Evolutionary conservation across 2,113 vertebrate genomes (phyloP), one percentile per base, ranked within the genome.

Genomic region (Onychostoma macrolepis): DNA sequence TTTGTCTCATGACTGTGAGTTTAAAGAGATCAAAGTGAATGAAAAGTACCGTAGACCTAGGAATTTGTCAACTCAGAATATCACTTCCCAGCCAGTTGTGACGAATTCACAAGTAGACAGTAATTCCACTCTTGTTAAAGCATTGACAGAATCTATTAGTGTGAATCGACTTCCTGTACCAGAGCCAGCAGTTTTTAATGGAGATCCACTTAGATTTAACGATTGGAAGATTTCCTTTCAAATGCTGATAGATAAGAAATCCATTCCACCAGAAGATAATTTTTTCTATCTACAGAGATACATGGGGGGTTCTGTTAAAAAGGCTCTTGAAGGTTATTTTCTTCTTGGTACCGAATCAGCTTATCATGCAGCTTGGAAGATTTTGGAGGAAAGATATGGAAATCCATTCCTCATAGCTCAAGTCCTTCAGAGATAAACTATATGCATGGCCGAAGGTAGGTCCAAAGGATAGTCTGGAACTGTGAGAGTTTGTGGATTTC

Each of bases 211-310:
- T 21, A 83, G n/a, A 21, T 89, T 65, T 19, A 87, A 77, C 53
- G 86, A 88, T 21, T 88, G 86, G 84, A 89, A 89, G 11, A 24
- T 83, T 3, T 89, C 56, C 26, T 88, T 90, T 88, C 56, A 87
- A 17, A 88, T 81, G 4, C 24, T 89, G 7, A 88, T 86, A 38
- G 80, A 84, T 6, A 89, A 84, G 15, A 90, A 89, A 36, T 88
- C 87, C 56, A 48, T 88, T n/a, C n/a, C n/a, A n/a, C n/a, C n/a
- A n/a, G n/a, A n/a, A n/a, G n/a, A n/a, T n/a, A n/a, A n/a, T n/a
- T n/a, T n/a, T n/a, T n/a, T n/a, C n/a, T n/a, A n/a, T n/a, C n/a
- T n/a, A 6, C 33, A 30, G 11, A 88, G 72, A 15, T 90, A 89
- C 63, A 61, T 88, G 9, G 81, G 75, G 21, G 81, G 84, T 38